Base-by-base conservation (phyloP, 1,140 invertebrate genomes). In the Drosophila willistoni region DNA sequence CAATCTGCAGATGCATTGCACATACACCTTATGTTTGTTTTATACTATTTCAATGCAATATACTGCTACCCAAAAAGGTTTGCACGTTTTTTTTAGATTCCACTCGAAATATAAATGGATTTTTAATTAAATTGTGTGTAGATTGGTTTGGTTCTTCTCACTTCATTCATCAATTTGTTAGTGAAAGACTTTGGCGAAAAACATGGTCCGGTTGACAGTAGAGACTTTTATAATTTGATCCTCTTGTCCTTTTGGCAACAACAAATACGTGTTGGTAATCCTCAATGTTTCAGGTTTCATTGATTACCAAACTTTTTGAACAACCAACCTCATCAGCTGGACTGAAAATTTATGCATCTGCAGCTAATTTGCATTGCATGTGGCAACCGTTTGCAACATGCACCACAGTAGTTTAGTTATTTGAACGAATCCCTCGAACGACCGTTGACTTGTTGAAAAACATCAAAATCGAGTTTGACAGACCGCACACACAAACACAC, bases 331-430 rank as follows among this genome's bases (percentile, higher is more conserved):
- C 60, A 14, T 33, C 47, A 36, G 34, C 10, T 12, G 1, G 29
- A 44, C 64, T 65, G 57, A 34, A 77, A 77, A 77, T 36, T 78
- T 68, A 78, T 78, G 63, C 75, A 78, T 41, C 44, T 71, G 74
- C 63, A 78, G 71, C 75, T 78, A 78, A 78, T 78, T 78, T 78
- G 75, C 74, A 77, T 78, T 77, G 74, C 72, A 76, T 60, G 60
- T 71, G 41, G 47, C 61, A 25, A 34, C 60, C 72, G 71, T 64
- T 69, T 65, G 36, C 36, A 13, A 39, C 3, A 39, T 12, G 36
- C 10, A 39, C 64, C 17, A 67, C 64, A 44, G 12, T 41, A 54
- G 79, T 74, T 81, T 70, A 81, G 81, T 81, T 81, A 67, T 67
- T 64, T 69, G 44, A 3, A 13, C 64, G 71, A 77, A 81, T 81